Conservation (phyloP, 2,888 invertebrate genomes). For the Ischnura elegans region DNA sequence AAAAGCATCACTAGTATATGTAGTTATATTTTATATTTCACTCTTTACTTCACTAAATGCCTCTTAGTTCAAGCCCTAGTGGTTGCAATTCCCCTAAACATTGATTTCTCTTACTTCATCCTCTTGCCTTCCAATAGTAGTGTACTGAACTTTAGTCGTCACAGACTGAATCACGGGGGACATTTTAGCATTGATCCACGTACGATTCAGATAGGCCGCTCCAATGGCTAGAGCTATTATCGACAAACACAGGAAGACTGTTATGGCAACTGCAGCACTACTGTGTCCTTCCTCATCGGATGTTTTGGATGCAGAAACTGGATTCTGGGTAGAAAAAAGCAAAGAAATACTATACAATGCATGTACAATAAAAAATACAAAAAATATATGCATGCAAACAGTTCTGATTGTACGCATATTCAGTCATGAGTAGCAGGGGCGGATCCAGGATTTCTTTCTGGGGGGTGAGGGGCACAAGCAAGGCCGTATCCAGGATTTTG, state of each 20-base stretch:
- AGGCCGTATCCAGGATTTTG: no score
- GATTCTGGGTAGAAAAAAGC: constrained; percentile 68
- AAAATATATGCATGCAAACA: no score
- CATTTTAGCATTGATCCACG: constrained; percentile 81
- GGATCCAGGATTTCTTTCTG: no score
- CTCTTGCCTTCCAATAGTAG: constrained; percentile 83
- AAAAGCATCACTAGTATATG: no score
- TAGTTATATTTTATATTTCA: background rate
- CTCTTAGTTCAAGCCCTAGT: background rate
- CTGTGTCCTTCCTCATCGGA: constrained; percentile 72
- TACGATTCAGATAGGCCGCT: constrained; percentile 82
- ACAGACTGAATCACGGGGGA: constrained; percentile 84
- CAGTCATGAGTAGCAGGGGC: no score
- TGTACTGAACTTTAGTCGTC: constrained; percentile 86
- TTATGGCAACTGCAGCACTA: constrained; percentile 76
- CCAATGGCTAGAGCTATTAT: constrained; percentile 79
- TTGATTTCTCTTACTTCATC: constrained; percentile 74
- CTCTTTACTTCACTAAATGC: background rate
- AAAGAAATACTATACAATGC: background rate
- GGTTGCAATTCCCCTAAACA: background rate
- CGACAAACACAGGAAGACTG: constrained; percentile 80
- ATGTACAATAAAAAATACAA: no score
- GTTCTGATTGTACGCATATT: no score
- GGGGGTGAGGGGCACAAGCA: no score
- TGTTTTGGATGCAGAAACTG: constrained; percentile 71